Evolutionary conservation across 2,888 invertebrate genomes (phyloP).

Genomic region (Tipula unca): DNA sequence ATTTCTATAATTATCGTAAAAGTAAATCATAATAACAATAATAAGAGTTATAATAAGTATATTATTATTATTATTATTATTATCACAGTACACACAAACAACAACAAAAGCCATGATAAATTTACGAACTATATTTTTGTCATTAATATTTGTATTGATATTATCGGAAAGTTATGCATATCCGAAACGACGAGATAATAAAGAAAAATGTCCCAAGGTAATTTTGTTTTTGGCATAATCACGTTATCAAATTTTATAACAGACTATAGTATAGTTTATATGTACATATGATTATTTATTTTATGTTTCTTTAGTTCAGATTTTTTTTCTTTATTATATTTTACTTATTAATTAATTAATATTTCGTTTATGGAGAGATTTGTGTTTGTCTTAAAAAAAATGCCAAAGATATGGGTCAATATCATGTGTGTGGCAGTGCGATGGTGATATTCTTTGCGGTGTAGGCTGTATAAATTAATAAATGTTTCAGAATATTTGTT

Average conservation of each 20-base stretch:
- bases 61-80: neutral
- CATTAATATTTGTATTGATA: neutral
- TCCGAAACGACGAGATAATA: slow-evolving; percentile 23
- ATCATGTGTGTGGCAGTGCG: neutral
- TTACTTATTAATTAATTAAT: neutral
- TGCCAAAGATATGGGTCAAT: neutral
- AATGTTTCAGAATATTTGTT: neutral
- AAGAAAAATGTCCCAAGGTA: slow-evolving; percentile 28
- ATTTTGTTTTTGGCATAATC: neutral
- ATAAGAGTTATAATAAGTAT: neutral
- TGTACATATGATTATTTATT: neutral
- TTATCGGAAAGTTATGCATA: slow-evolving; percentile 10
- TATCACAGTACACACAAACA: neutral
- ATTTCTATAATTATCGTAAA: neutral
- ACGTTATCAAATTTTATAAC: neutral
- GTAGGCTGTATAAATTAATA: neutral
- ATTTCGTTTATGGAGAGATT: neutral
- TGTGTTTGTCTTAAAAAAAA: neutral
- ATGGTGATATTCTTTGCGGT: neutral
- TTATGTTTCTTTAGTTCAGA: neutral
- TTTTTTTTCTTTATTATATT: neutral
- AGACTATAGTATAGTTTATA: too few species aligned
- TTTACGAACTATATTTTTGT: neutral
- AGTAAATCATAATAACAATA: neutral
- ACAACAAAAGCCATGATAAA: neutral